Conservation (phyloP, 2,113 vertebrate species). For the Lontra canadensis region DNA sequence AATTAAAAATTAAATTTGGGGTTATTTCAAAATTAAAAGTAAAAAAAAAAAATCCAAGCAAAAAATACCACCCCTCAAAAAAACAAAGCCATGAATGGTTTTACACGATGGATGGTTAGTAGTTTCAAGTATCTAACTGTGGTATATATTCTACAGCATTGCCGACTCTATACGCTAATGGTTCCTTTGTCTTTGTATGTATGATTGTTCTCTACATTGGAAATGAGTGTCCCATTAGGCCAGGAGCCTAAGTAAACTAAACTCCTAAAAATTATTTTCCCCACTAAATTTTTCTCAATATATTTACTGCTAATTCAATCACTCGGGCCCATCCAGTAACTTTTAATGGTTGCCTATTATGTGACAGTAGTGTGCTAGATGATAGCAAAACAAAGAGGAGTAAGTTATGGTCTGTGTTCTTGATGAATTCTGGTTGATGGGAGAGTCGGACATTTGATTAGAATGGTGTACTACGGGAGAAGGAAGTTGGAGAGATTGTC, state of each 20-base stretch:
- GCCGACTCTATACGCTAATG: neutral
- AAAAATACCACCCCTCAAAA: neutral
- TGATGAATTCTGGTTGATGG: neutral
- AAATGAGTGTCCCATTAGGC: neutral
- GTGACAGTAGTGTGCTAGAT: neutral
- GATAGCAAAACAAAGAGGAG: neutral
- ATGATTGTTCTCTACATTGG: neutral
- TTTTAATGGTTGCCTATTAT: neutral
- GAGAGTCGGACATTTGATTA: neutral
- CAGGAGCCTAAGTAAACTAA: neutral
- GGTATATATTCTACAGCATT: neutral
- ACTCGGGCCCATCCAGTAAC: neutral
- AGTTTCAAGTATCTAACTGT: neutral
- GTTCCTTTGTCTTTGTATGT: neutral
- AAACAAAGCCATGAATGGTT: neutral
- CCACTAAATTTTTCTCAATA: neutral
- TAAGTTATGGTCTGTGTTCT: neutral
- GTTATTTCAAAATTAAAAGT: neutral
- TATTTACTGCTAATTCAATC: neutral
- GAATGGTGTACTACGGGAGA: neutral
- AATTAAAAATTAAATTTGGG: constrained; percentile 10
- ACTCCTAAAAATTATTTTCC: neutral
- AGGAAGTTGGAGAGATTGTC: neutral
- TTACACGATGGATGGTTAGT: neutral
- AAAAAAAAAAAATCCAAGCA: neutral